A percentile compares a stretch with the other conserved stretches of the same genome.
Conservation (phyloP, 1,140 invertebrate species). For the Caenorhabditis inopinata region DNA sequence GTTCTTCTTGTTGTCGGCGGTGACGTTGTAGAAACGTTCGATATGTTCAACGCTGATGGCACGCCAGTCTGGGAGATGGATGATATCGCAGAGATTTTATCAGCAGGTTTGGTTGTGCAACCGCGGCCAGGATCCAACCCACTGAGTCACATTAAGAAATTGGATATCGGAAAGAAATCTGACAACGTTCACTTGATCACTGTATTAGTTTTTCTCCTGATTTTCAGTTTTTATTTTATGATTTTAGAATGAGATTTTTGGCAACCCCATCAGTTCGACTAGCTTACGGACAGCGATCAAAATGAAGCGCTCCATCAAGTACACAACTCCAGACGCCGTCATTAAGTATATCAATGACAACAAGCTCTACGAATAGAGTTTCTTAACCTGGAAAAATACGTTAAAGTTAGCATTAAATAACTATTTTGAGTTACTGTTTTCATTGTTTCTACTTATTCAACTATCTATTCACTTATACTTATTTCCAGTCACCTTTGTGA, state of each 20-base stretch:
- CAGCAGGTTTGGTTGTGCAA: background rate
- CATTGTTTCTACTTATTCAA: no score
- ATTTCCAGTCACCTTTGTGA: no score
- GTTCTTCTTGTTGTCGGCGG: constrained; percentile 55
- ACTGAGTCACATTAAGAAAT: background rate
- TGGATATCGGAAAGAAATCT: background rate
- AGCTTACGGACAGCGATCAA: constrained; percentile 47
- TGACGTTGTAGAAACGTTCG: constrained; percentile 58
- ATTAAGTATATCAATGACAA: constrained; percentile 54
- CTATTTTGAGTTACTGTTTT: no score
- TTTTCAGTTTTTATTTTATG: background rate
- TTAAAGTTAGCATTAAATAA: no score
- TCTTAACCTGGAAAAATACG: no score
- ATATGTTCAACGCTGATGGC: constrained; percentile 46
- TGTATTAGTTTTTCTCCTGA: background rate
- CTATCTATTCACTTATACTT: no score
- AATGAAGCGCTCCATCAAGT: constrained; percentile 54
- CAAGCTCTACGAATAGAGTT: constrained; percentile 42
- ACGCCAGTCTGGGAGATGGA: background rate
- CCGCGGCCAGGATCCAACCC: background rate
- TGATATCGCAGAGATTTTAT: background rate
- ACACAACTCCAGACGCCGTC: constrained; percentile 55
- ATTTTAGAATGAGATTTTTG: background rate
- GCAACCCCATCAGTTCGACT: constrained; percentile 54
- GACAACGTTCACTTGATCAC: background rate